A percentile compares a stretch with the other conserved stretches of the same genome.
Conservation (phyloP, 2,113 vertebrate species). For the Macaca nemestrina region DNA sequence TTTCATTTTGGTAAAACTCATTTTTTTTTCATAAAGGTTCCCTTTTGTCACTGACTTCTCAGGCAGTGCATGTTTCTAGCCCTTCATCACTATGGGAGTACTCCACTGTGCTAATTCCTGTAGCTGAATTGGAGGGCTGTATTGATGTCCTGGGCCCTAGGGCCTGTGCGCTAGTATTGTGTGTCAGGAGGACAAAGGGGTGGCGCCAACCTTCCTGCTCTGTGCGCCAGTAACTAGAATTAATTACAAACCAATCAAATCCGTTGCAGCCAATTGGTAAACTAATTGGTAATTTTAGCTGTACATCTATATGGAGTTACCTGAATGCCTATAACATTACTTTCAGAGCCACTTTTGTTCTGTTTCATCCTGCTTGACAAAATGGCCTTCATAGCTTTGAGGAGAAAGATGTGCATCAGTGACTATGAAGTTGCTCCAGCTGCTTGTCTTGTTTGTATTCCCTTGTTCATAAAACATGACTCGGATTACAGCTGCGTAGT, state of each 20-base stretch:
- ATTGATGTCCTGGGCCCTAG: constrained; percentile 86
- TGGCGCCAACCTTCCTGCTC: constrained; percentile 95
- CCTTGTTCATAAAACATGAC: constrained; percentile 86
- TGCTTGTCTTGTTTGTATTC: constrained; percentile 90
- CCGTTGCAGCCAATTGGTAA: constrained; percentile 94
- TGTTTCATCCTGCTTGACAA: constrained; percentile 85
- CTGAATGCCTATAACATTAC: constrained; percentile 81
- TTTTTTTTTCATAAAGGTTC: constrained; percentile 70
- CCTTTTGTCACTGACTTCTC: constrained; percentile 86
- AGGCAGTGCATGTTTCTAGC: constrained; percentile 79
- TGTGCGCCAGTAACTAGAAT: constrained; percentile 92
- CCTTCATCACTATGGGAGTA: constrained; percentile 77
- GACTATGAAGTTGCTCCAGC: constrained; percentile 82
- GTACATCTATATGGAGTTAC: constrained; percentile 89
- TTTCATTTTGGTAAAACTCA: constrained; percentile 67
- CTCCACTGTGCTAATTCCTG: constrained; percentile 46
- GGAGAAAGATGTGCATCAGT: constrained; percentile 87
- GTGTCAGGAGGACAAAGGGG: constrained; percentile 95
- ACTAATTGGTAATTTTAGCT: constrained; percentile 99
- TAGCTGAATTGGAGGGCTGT: constrained; percentile 80
- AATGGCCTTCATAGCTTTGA: constrained; percentile 85
- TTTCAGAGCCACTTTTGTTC: constrained; percentile 91
- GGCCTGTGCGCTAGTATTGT: constrained; percentile 86
- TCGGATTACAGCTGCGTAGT: constrained; percentile 85
- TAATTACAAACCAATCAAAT: constrained; percentile 97